Percentiles rank a stretch among this genome's conserved stretches.
Conservation (phyloP, 2,113 vertebrate species). For the Numenius arquata region DNA sequence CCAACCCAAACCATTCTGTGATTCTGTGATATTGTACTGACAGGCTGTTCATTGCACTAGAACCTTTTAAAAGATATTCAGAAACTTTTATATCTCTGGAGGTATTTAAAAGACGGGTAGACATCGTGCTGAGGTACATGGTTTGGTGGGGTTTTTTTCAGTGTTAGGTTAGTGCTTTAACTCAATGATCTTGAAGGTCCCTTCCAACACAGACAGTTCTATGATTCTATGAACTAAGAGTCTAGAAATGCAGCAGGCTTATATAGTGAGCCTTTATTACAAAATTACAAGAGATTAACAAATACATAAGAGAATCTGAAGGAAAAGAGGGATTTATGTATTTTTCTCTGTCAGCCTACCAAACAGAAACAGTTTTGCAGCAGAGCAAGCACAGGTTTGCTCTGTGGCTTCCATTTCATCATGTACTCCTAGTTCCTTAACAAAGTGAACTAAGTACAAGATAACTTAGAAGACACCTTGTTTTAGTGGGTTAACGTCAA, state of each 20-base stretch:
- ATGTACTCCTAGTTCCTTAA: neutral
- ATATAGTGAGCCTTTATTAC: neutral
- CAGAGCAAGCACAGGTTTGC: neutral
- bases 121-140: neutral
- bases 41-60: neutral
- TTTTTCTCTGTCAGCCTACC: neutral
- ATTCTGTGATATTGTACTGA: neutral
- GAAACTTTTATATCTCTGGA: neutral
- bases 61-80: neutral
- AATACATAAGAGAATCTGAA: neutral
- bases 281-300: neutral
- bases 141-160: neutral
- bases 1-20: too few species aligned
- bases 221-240: neutral
- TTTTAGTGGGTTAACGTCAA: neutral
- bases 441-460: neutral
- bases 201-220: neutral
- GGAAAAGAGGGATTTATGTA: neutral
- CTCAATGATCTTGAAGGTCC: neutral
- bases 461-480: neutral
- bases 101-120: neutral
- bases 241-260: neutral
- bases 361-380: neutral
- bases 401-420: neutral
- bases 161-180: neutral